Base-by-base conservation (phyloP, 2,113 vertebrate species). In the Fregata magnificens region DNA sequence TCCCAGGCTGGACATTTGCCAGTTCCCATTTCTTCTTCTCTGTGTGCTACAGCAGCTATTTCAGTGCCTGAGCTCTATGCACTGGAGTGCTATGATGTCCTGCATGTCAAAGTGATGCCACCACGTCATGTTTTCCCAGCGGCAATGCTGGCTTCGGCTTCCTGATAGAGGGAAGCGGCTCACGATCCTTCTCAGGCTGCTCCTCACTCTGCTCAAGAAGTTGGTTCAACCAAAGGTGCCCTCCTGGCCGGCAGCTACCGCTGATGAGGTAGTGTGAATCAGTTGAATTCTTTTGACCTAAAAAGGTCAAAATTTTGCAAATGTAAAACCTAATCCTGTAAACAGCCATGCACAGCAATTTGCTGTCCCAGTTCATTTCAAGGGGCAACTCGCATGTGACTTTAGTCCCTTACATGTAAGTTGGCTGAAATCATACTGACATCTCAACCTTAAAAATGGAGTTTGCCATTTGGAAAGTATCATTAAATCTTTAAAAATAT, bases 311-410 rank as follows among this genome's bases (percentile, higher is more conserved):
- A 22, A 29, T 16, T 59, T 34, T 69, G 44, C 53, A 59, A 53
- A 69, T 24, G 32, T 11, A 52, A 93, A 47, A 22, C 18, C 50
- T n/a, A 20, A 34, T 22, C 34, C 67, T 49, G 38, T 24, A 28
- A 79, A 58, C 18, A 71, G 61, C 28, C 38, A 26, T 4, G 11
- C 3, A 4, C 4, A 31, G 67, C 0, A 1, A 65, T 50, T 55
- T 77, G 63, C 58, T 69, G n/a, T 16, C 15, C 20, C 13, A 1
- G 34, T 34, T 81, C 53, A 28, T 10, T 0, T 36, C 73, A 63
- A 40, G 65, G 59, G 34, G 26, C 62, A 65, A 4, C 58, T 62
- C 13, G 2, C 10, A 28, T 0, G n/a, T 29, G 45, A 74, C 55
- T 70, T 66, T 87, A 52, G 79, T 15, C 61, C 52, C 17, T 53